Evolutionary conservation across 2,888 invertebrate species (phyloP), one percentile per base, ranked within the genome.

Genomic region (Agrypnus murinus): DNA sequence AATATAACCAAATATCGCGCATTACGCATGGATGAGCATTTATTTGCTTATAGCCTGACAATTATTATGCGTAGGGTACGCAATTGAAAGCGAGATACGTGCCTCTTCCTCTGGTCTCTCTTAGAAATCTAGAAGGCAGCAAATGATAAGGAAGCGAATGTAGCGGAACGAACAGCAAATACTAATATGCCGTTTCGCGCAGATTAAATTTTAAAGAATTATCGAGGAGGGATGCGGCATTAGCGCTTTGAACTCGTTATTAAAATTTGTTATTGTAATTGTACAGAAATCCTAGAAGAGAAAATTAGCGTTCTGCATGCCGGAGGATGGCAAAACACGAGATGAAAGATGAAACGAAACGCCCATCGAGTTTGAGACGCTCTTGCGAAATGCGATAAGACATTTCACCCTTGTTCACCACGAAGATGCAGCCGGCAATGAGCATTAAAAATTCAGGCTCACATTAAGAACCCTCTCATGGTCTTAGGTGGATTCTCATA

Each of bases 371-470:
- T 73, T 73, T 75, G 76, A 77, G 77, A 76, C 75, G 77, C 72
- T 75, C 69, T 77, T 78, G 79, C 78, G 72, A 77, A 77, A 77
- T 74, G 78, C 79, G 81, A 80, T 80, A 80, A 80, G 81, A 78
- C 75, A 67, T 71, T 65, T 71, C 73, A 65, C 64, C 72, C 71
- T 63, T 74, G 63, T 70, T 69, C 76, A 67, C 34, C 55, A 66
- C 67, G 40, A 66, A 68, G 72, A 72, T 73, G 72, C 69, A 65
- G 75, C n/a, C 71, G 75, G 75, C 76, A 74, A 76, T 73, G 65
- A 71, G 73, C 77, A 78, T 78, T 78, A 78, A 78, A 78, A 75
- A 78, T 78, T 78, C 77, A 78, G 74, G 53, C 69, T 66, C 71
- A 77, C 77, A 78, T 80, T 79, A 79, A 78, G 73, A 76, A 77